Percentiles rank a stretch among this genome's conserved stretches.
Evolutionary conservation across 2,113 vertebrate genomes (phyloP).

Genomic region (Trochalopteron elliotii): DNA sequence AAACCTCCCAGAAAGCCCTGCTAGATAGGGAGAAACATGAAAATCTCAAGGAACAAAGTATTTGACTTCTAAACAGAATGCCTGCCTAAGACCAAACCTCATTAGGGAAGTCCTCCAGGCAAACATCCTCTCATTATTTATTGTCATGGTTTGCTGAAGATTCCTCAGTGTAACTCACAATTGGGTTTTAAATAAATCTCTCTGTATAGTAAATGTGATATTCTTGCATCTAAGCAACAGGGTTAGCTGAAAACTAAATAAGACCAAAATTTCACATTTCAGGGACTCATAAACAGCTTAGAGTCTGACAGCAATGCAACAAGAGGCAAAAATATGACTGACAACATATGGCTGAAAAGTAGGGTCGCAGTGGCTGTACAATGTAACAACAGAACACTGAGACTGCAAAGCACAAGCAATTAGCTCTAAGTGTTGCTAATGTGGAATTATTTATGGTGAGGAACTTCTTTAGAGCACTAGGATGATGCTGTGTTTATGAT

Average conservation of each 20-base stretch:
- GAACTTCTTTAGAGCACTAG: neutral
- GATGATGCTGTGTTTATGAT: neutral
- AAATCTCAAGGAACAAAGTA: neutral
- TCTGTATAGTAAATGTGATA: neutral
- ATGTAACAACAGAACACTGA: neutral
- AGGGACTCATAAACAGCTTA: neutral
- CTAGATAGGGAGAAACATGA: neutral
- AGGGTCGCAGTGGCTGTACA: neutral
- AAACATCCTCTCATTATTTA: constrained; percentile 49
- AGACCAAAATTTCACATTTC: neutral
- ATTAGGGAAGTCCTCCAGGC: constrained; percentile 41
- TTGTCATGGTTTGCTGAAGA: constrained; percentile 42
- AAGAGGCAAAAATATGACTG: neutral
- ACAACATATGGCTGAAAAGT: neutral
- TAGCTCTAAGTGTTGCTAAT: neutral
- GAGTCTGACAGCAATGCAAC: neutral
- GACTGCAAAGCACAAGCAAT: neutral
- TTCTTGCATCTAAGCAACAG: neutral
- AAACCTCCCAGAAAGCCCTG: neutral
- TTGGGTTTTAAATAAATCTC: constrained; percentile 20
- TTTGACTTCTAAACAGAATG: constrained; percentile 5
- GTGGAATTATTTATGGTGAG: neutral
- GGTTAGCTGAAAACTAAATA: constrained; percentile 8
- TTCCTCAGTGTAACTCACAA: constrained; percentile 12
- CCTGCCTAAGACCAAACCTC: constrained; percentile 20